Base-by-base conservation (phyloP, 2,888 invertebrate genomes). In the Diplazon laetatorius region DNA sequence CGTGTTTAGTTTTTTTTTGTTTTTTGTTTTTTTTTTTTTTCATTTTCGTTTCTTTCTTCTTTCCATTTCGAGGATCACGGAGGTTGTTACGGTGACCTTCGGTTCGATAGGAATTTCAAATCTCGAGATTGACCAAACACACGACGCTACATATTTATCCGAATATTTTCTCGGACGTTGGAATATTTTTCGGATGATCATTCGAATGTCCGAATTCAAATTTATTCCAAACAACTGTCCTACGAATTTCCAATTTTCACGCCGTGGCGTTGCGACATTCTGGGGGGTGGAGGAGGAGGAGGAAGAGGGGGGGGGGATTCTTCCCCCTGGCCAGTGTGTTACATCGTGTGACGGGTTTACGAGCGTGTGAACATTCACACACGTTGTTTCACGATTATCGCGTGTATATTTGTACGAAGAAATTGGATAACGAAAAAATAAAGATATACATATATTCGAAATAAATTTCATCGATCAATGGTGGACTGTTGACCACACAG, bases 91-190 rank as follows among this genome's bases (percentile, higher is more conserved):
- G 18, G 25, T 22, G 46, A 18, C n/a, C 12, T n/a, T n/a, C n/a
- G n/a, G 39, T 0, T 37, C 18, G 25, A 70, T 70, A 12, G 14
- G 70, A 70, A 70, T 70, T 70, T 59, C 70, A 70, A 70, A 70
- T 70, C 35, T 59, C n/a, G n/a, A n/a, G n/a, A n/a, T n/a, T n/a
- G n/a, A n/a, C n/a, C n/a, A 16, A 20, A 59, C 18, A 37, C 18
- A 18, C 37, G 30, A 59, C 37, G 18, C 48, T 59, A 39, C 39
- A 20, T 39, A 59, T 59, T 37, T 59, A 59, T 66, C 52, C 16
- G 18, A 10, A n/a, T 50, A 50, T 48, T 50, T 50, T 35, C 20
- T 37, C 10, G 10, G 22, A 14, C 52, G 44, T 22, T n/a, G 39
- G 16, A 30, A 52, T 50, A 66, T 66, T 50, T 39, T 52, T 66